phyloP scores from a whole-genome alignment of 2,113 vertebrate genomes.

The Uria lomvia region DNA sequence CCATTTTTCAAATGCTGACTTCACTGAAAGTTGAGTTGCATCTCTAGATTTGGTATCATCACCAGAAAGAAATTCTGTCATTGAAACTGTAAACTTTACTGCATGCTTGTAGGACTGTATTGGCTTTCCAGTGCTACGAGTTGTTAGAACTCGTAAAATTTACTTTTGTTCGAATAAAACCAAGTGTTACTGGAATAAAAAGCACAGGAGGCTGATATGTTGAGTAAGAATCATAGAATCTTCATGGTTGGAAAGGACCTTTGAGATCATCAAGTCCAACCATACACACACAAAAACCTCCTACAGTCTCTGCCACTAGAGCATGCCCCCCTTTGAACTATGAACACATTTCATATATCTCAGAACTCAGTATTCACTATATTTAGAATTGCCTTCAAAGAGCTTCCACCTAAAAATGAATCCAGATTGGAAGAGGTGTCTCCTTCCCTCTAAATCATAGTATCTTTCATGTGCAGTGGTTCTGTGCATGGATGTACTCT shows the following conservation, averaged over 20 bases:
- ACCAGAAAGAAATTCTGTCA: not conserved
- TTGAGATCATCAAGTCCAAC: too few relatives aligned
- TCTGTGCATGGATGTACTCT: not conserved
- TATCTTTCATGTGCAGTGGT: not conserved
- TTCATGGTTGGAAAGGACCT: too few relatives aligned
- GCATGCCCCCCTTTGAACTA: not conserved
- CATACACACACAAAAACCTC: too few relatives aligned
- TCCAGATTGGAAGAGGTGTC: not conserved
- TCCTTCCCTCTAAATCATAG: not conserved
- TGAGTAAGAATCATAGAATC: not conserved
- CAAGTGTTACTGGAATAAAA: not conserved
- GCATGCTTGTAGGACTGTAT: not conserved
- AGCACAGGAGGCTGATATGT: not conserved
- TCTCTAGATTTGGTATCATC: not conserved
- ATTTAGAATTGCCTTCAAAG: not conserved
- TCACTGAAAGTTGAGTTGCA: not conserved
- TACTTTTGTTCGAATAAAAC: not conserved
- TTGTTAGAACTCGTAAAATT: not conserved
- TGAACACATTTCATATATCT: not conserved
- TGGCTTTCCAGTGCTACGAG: not conserved
- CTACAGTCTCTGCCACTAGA: too few relatives aligned
- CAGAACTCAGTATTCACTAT: not conserved
- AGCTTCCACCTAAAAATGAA: not conserved
- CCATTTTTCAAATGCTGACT: not conserved
- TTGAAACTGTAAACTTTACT: not conserved